Conservation (phyloP, 2,888 invertebrate genomes). For the Calliopum simillimum region DNA sequence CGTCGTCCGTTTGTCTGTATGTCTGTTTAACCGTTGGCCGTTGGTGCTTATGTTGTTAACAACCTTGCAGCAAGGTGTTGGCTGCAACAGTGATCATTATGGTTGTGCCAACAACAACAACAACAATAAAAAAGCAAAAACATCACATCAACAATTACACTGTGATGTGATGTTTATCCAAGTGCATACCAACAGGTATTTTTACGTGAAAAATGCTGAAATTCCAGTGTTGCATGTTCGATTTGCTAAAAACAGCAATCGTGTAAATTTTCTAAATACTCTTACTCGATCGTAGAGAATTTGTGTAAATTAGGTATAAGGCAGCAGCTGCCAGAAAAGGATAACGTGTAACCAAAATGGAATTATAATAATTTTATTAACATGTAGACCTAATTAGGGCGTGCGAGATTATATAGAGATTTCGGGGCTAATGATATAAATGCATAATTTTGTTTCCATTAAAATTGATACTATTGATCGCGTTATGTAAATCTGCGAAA, state of each 20-base stretch:
- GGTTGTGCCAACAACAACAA: not conserved
- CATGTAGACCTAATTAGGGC: conserved; percentile 12
- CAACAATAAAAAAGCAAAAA: not conserved
- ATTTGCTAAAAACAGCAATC: conserved; percentile 11
- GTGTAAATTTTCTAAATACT: not conserved
- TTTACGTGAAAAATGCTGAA: conserved; percentile 6
- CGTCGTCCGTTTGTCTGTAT: conserved; percentile 1
- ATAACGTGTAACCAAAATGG: not conserved
- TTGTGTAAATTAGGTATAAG: not conserved
- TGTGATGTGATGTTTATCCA: not conserved
- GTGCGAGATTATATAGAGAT: not conserved
- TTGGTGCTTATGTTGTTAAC: conserved; percentile 25
- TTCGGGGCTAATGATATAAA: not conserved
- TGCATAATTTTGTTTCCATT: no score
- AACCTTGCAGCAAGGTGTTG: conserved; percentile 31
- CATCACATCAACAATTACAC: not conserved
- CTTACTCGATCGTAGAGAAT: no score
- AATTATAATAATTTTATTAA: conserved; percentile 31
- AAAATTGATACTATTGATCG: no score
- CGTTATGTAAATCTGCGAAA: no score
- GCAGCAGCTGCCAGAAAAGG: not conserved
- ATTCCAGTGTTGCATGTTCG: conserved; percentile 11
- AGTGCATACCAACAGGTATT: conserved; percentile 11
- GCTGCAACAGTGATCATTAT: conserved; percentile 19
- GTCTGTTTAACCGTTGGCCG: not conserved